Conservation (phyloP, 2,113 vertebrate genomes). For the Cromileptes altivelis region DNA sequence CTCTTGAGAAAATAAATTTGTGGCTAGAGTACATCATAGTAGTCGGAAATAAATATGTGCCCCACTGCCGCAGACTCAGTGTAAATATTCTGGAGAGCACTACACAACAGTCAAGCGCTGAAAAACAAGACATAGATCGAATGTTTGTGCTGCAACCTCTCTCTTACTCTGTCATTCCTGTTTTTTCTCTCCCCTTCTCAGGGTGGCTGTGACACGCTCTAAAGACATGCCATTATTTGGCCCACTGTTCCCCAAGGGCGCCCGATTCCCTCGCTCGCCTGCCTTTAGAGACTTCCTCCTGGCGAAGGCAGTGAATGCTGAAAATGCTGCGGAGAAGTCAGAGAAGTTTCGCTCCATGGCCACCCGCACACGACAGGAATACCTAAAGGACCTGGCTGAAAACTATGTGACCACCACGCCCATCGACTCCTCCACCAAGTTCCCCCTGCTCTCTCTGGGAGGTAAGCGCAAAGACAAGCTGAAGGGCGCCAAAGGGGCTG, state of each 20-base stretch:
- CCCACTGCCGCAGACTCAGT: background rate
- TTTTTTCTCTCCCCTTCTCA: constrained; percentile 62
- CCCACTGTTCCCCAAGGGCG: constrained; percentile 88
- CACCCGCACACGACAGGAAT: constrained; percentile 92
- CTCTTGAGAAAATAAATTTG: background rate
- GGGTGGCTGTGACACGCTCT: constrained; percentile 92
- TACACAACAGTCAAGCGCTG: background rate
- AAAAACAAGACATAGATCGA: constrained; percentile 56
- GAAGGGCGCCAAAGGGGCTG: constrained; percentile 85
- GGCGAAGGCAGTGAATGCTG: constrained; percentile 92
- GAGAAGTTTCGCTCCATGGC: constrained; percentile 96
- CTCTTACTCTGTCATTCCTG: constrained; percentile 25
- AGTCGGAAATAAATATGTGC: background rate
- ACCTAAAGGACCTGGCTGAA: constrained; percentile 92
- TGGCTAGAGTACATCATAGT: background rate
- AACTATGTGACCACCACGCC: constrained; percentile 93
- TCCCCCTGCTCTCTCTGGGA: constrained; percentile 89
- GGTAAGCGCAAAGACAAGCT: constrained; percentile 88
- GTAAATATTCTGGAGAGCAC: constrained; percentile 15
- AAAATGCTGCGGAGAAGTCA: constrained; percentile 91
- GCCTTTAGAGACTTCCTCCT: constrained; percentile 92
- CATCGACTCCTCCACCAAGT: constrained; percentile 91
- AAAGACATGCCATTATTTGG: constrained; percentile 94
- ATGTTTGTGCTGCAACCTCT: constrained; percentile 21
- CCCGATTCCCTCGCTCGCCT: constrained; percentile 85